Conservation (phyloP, 2,113 vertebrate genomes). For the Chiloscyllium plagiosum region DNA sequence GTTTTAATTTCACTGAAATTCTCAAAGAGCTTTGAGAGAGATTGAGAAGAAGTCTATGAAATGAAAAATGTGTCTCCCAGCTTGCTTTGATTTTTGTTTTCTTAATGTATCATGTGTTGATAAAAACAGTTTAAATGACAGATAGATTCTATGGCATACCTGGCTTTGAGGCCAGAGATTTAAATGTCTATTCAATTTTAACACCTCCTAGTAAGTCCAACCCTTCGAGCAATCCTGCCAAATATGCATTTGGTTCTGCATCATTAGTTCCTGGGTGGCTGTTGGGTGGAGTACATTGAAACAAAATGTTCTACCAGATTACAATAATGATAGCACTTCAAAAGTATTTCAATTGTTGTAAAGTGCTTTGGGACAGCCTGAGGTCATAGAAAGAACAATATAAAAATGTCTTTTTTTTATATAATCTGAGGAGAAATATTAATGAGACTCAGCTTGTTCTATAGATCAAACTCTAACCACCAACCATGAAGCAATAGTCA, state of each 20-base stretch:
- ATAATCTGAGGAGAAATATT: constrained; percentile 1
- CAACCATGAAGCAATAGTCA: background rate
- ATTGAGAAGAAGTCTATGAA: background rate
- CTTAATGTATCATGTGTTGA: background rate
- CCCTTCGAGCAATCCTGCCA: background rate
- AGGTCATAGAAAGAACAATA: background rate
- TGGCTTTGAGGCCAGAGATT: background rate
- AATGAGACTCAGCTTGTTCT: background rate
- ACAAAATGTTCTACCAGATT: background rate
- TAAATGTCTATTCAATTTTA: background rate
- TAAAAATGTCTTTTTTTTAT: background rate
- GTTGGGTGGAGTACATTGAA: background rate
- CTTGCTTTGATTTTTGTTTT: background rate
- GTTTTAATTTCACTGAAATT: background rate
- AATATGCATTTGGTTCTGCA: background rate
- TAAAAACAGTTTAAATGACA: background rate
- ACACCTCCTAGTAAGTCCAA: background rate
- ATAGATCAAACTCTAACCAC: background rate
- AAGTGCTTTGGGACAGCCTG: background rate
- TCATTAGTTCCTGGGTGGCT: background rate
- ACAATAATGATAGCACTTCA: background rate
- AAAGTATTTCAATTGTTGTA: background rate
- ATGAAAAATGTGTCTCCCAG: background rate
- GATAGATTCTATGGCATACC: background rate
- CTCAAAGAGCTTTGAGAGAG: background rate